These are phyloP conservation scores for Hypotaenidia okinawae DNA, from an alignment of 2,797 vertebrate species.

Conservation along the genomic window DNA sequence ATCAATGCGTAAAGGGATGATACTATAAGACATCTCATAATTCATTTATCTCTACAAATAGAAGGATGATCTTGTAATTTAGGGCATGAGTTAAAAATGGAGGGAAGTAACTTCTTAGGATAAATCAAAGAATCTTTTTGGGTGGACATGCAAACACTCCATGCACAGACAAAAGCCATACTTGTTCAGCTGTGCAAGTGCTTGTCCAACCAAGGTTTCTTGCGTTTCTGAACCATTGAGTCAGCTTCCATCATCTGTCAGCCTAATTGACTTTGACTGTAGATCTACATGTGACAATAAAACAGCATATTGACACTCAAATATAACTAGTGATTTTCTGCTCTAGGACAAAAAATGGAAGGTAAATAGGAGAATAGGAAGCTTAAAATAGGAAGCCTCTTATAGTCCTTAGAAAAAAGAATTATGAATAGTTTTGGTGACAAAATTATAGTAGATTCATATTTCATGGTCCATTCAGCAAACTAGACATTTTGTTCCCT, in stretches of 20 bases:
- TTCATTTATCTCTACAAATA: background rate
- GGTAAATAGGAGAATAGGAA: background rate
- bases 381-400: background rate
- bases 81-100: background rate
- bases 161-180: background rate
- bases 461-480: background rate
- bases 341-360: background rate
- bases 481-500: background rate
- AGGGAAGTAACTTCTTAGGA: background rate
- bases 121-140: background rate
- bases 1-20: background rate
- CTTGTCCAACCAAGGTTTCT: fast-evolving
- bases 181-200: background rate
- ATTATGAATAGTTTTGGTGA: background rate
- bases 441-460: background rate
- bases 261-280: background rate
- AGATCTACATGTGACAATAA: background rate
- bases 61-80: background rate
- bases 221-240: background rate
- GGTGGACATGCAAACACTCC: background rate
- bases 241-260: background rate
- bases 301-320: background rate
- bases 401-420: background rate
- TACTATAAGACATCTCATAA: background rate
- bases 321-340: background rate